These are phyloP conservation scores for Pocillopora meandrina DNA, from an alignment of 92 coral and sea anemone genomes.

Conservation along the genomic window DNA sequence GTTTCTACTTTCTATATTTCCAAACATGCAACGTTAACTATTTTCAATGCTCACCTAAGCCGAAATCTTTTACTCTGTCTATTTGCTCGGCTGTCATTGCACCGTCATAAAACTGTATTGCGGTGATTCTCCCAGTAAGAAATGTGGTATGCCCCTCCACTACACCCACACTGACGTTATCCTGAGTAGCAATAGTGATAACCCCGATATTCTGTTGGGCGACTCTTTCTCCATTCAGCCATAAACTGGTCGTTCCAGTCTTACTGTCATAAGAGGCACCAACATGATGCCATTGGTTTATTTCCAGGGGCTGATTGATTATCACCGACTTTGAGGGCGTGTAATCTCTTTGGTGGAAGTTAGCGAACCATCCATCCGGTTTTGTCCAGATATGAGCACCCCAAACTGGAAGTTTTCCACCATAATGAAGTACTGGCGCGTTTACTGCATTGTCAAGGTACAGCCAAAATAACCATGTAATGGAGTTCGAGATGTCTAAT, in stretches of 20 bases:
- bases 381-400: too few species aligned
- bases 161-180: too few species aligned
- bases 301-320: not conserved
- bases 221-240: conserved; percentile 2
- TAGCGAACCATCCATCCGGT: too few species aligned
- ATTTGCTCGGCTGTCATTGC: not conserved
- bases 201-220: not conserved
- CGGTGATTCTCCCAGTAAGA: not conserved
- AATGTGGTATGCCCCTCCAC: not conserved
- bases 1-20: too few species aligned
- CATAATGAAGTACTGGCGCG: not conserved
- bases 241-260: not conserved
- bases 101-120: not conserved
- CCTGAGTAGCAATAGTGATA: too few species aligned
- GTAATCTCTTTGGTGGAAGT: not conserved
- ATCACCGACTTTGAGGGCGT: not conserved
- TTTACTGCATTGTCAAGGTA: too few species aligned
- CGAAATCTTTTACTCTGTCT: too few species aligned
- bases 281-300: conserved; percentile 7
- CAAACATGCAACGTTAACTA: too few species aligned
- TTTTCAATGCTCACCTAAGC: too few species aligned
- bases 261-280: not conserved
- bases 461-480: too few species aligned
- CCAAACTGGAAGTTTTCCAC: not conserved
- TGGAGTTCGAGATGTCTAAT: too few species aligned